Evolutionary conservation across 2,888 invertebrate genomes (phyloP).

Genomic region (Nineta flava): DNA sequence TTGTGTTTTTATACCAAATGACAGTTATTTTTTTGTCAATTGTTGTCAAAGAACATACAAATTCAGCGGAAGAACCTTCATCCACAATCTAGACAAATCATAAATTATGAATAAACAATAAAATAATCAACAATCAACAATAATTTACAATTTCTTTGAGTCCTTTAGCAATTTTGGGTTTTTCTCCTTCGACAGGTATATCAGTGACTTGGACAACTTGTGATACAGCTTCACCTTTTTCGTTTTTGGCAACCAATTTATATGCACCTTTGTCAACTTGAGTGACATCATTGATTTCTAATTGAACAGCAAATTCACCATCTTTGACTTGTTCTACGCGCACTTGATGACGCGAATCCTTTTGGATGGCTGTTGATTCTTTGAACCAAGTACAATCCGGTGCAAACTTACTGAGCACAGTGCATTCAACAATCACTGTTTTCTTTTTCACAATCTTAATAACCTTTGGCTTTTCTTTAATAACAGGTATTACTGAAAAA

Average conservation of each 20-base stretch:
- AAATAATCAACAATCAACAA: too few species aligned
- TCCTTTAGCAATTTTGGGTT: conserved; percentile 65
- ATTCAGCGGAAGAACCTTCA: conserved; percentile 63
- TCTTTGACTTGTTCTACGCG: conserved; percentile 66
- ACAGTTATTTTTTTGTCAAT: conserved; percentile 66
- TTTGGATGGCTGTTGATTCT: conserved; percentile 60
- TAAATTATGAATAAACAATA: conserved; percentile 1
- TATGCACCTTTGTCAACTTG: conserved; percentile 75
- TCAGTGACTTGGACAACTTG: conserved; percentile 77
- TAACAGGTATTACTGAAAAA: conserved; percentile 76
- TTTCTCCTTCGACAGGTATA: conserved; percentile 63
- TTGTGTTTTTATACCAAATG: conserved; percentile 72
- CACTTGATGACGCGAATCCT: conserved; percentile 60
- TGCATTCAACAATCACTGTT: conserved; percentile 85
- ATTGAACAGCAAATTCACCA: conserved; percentile 76
- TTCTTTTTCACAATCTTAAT: conserved; percentile 84
- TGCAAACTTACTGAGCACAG: conserved; percentile 82
- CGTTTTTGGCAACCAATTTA: conserved; percentile 80
- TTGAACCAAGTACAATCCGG: conserved; percentile 92
- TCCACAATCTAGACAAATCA: conserved; percentile 34
- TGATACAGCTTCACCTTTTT: conserved; percentile 83
- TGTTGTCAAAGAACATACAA: conserved; percentile 55
- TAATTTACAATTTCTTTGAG: conserved; percentile 55
- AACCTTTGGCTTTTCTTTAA: conserved; percentile 82
- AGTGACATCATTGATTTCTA: conserved; percentile 75